phyloP scores from a whole-genome alignment of 2,888 invertebrate species.

The Perdita meconis region DNA sequence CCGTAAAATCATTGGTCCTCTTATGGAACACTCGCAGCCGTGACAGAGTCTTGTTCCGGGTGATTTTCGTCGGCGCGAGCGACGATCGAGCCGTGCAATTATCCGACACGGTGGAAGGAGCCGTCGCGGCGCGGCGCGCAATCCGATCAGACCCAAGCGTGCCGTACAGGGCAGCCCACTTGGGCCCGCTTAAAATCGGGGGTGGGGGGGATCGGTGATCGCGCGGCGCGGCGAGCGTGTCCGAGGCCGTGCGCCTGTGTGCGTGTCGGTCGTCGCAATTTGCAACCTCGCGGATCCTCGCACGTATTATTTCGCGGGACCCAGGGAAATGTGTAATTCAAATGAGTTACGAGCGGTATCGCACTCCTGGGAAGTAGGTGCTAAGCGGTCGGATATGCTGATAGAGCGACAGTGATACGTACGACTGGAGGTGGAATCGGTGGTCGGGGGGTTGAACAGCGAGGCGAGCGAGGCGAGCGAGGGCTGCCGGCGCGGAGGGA shows the following conservation, averaged over 20 bases:
- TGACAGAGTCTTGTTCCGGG: no score
- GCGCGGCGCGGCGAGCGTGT: conserved; percentile 43
- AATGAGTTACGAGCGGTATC: conserved; percentile 84
- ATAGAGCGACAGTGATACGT: conserved; percentile 79
- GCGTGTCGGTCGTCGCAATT: conserved; percentile 50
- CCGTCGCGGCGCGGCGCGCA: no score
- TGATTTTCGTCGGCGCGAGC: no score
- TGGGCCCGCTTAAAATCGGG: conserved; percentile 57
- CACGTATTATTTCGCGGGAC: conserved; percentile 74
- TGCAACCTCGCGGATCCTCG: conserved; percentile 64
- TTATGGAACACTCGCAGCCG: no score
- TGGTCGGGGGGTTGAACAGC: conserved; percentile 75
- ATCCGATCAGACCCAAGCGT: conserved; percentile 60
- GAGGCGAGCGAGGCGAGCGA: conserved; percentile 22
- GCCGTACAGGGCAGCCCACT: conserved; percentile 40
- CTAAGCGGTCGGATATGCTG: conserved; percentile 84
- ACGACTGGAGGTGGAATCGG: conserved; percentile 76
- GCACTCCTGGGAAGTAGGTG: conserved; percentile 84
- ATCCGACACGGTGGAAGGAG: conserved; percentile 12
- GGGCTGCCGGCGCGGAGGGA: conserved; percentile 31
- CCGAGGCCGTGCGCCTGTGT: conserved; percentile 8
- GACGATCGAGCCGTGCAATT: no score
- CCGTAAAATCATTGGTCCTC: no score
- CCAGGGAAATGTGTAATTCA: conserved; percentile 84
- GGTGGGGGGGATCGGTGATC: conserved; percentile 59